Percentiles rank a stretch among this genome's conserved stretches.
Evolutionary conservation across 1,140 invertebrate genomes (phyloP).

Genomic region (Nautilus pompilius): DNA sequence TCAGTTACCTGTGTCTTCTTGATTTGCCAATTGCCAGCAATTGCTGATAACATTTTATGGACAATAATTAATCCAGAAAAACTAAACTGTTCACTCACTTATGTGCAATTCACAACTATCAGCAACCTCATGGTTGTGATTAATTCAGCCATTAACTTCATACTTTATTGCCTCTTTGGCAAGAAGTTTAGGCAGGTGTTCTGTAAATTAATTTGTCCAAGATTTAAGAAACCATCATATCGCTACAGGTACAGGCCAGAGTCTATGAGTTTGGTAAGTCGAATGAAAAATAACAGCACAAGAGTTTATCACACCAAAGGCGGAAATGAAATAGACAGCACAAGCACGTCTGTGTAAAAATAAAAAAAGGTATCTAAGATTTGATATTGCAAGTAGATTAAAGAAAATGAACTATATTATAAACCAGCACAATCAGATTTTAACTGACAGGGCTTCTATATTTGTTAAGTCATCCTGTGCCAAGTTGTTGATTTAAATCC

Average conservation of each 20-base stretch:
- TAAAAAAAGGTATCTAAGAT: too few species aligned
- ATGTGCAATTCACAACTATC: slow-evolving; percentile 62
- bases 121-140: slow-evolving; percentile 69
- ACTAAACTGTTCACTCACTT: slow-evolving; percentile 59
- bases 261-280: slow-evolving; percentile 16
- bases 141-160: slow-evolving; percentile 69
- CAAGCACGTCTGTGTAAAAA: too few species aligned
- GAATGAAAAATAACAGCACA: slow-evolving; percentile 11
- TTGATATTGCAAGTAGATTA: too few species aligned
- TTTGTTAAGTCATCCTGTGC: too few species aligned
- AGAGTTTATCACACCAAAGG: slow-evolving; percentile 3
- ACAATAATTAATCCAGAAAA: slow-evolving; percentile 56
- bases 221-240: slow-evolving; percentile 9
- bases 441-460: too few species aligned
- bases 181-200: slow-evolving; percentile 92
- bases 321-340: slow-evolving; percentile 20
- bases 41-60: slow-evolving; percentile 46
- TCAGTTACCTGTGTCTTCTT: slow-evolving; percentile 73
- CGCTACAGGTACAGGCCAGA: slow-evolving; percentile 14
- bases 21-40: slow-evolving; percentile 68
- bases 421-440: too few species aligned
- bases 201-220: slow-evolving; percentile 76
- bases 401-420: too few species aligned
- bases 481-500: too few species aligned
- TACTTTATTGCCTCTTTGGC: slow-evolving; percentile 84